Base-by-base conservation (phyloP, 2,113 vertebrate genomes). In the Eudorcas thomsonii region DNA sequence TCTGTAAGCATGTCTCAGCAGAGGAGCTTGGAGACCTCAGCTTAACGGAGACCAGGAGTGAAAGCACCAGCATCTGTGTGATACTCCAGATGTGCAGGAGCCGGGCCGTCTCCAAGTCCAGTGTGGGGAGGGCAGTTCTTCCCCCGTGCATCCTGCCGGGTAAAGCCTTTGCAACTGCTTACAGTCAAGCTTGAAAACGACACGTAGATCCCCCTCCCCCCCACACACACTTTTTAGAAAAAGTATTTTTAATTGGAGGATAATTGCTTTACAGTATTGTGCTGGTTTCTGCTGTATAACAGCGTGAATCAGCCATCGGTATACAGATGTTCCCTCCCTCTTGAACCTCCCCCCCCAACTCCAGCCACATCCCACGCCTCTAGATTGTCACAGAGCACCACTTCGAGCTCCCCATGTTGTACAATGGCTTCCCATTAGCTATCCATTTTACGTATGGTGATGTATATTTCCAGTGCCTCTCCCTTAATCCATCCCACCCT, bases 371-470 rank as follows among this genome's bases (percentile, higher is more conserved):
- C 67, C n/a, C 67, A 71, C 5, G 10, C n/a, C 67, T 71, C 67
- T 6, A 39, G 67, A 19, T 39, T 39, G n/a, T 71, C n/a, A 39
- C n/a, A 71, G 67, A 71, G 19, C 2, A 6, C 23, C 36, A 14
- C 23, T 25, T 77, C 6, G 0, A 11, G 39, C 71, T 43, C 36
- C 21, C 36, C 0, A 1, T 14, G 71, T 26, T 77, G 14, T 43
- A 43, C 39, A 25, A 39, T 25, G 23, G 14, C 71, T 77, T 77
- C 39, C 71, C 71, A 43, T 13, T 43, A 26, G 39, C 71, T 26
- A 43, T 26, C 23, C 23, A 15, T 26, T 77, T 14, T 43, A 77
- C 0, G 3, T 77, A 77, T 43, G 36, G 39, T 77, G 25, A 77
- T 14, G 71, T 14, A 77, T 26, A 26, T 14, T 43, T 43, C 43